Percentiles rank a stretch among this genome's conserved stretches.
Evolutionary conservation across 2,888 invertebrate genomes (phyloP).

Genomic region (Erpobdella octoculata): DNA sequence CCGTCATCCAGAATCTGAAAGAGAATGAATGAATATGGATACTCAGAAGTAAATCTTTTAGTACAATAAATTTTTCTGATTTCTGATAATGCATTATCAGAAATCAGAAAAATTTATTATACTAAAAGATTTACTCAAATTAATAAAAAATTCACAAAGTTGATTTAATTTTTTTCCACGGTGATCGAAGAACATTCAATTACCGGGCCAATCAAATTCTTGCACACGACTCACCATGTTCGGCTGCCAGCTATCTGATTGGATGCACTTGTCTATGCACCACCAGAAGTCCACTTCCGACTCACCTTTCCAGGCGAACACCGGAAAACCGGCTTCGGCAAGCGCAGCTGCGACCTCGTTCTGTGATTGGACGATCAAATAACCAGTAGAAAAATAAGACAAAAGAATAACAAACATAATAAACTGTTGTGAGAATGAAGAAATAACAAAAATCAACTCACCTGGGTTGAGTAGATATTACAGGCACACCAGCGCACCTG

Average conservation of each 20-base stretch:
- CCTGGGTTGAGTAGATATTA: constrained; percentile 98
- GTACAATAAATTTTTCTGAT: too few relatives aligned
- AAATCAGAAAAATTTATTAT: too few relatives aligned
- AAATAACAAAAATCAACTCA: constrained; percentile 58
- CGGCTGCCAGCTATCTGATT: constrained; percentile 85
- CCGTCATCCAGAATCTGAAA: constrained; percentile 86
- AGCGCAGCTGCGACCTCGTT: constrained; percentile 98
- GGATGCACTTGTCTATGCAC: constrained; percentile 98
- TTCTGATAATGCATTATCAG: too few relatives aligned
- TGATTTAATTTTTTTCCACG: too few relatives aligned
- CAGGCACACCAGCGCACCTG: constrained; percentile 98
- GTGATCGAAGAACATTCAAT: too few relatives aligned
- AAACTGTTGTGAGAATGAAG: background rate
- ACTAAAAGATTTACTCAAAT: too few relatives aligned
- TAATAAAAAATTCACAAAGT: too few relatives aligned
- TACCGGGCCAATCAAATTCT: too few relatives aligned
- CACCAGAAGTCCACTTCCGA: constrained; percentile 96
- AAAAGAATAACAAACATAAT: background rate
- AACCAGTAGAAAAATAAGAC: background rate
- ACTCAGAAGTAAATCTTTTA: too few relatives aligned
- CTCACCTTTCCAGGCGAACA: constrained; percentile 99
- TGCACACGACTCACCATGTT: constrained; percentile 66
- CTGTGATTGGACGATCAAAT: constrained; percentile 52
- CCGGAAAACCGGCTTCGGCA: constrained; percentile 81
- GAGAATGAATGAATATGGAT: background rate